Conservation (phyloP, 2,888 invertebrate species). For the Timema cristinae region DNA sequence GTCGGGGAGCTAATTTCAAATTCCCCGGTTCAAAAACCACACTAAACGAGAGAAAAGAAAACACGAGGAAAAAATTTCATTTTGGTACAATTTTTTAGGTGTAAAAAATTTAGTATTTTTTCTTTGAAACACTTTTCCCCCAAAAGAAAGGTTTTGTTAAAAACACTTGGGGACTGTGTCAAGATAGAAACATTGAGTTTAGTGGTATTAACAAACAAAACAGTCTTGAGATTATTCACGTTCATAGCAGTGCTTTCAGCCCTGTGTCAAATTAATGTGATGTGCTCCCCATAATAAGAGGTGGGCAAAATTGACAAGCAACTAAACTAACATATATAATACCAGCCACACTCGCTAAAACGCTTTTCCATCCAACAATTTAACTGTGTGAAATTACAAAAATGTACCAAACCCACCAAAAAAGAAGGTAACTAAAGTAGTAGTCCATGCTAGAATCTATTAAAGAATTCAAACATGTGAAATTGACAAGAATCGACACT, state of each 20-base stretch:
- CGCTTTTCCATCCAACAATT: conserved; percentile 93
- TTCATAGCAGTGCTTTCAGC: background rate
- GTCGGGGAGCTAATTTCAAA: conserved; percentile 91
- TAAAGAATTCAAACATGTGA: conserved; percentile 58
- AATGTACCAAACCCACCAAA: conserved; percentile 85
- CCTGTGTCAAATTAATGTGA: background rate
- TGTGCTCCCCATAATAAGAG: background rate
- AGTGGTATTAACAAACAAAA: background rate
- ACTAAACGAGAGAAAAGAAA: conserved; percentile 72
- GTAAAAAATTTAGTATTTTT: background rate
- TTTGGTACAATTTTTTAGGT: conserved; percentile 44
- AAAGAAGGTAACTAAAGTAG: conserved; percentile 74
- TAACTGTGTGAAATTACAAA: conserved; percentile 93
- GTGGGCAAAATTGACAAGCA: conserved; percentile 47
- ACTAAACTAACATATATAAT: conserved; percentile 64
- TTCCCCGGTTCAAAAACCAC: conserved; percentile 89
- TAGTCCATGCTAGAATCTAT: conserved; percentile 43
- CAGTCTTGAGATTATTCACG: background rate
- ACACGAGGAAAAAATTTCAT: conserved; percentile 80
- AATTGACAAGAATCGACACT: conserved; percentile 61
- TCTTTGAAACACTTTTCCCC: no score
- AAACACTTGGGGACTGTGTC: background rate
- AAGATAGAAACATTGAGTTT: background rate
- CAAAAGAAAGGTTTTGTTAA: background rate
- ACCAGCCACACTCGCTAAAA: conserved; percentile 73